Evolutionary conservation across 2,797 vertebrate species (phyloP).

Genomic region (Hippopotamyrus pictus): DNA sequence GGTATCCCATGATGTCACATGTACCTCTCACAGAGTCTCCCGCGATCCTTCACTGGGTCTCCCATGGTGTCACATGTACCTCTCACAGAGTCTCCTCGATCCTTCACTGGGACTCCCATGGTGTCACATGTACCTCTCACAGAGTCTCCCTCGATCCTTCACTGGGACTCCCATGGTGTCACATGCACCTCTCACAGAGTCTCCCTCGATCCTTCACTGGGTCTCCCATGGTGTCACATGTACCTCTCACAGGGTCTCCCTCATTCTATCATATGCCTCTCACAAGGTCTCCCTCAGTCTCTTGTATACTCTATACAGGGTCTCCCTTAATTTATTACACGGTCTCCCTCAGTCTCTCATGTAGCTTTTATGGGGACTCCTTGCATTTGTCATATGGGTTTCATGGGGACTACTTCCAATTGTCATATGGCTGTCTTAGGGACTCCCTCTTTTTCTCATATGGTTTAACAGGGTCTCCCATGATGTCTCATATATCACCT

Average conservation of each 20-base stretch:
- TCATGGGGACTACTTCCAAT: background rate
- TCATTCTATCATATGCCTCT: background rate
- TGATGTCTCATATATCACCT: background rate
- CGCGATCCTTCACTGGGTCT: no score
- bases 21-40: background rate
- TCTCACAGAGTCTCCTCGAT: background rate
- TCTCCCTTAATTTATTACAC: background rate
- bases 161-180: background rate
- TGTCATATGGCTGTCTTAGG: background rate
- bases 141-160: background rate
- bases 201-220: background rate
- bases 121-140: background rate
- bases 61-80: background rate
- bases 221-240: background rate
- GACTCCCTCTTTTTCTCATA: background rate
- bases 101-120: background rate
- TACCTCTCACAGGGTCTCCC: background rate
- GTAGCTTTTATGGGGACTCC: background rate
- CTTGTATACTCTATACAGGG: background rate
- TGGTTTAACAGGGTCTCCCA: background rate
- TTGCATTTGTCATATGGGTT: background rate
- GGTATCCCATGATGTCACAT: background rate
- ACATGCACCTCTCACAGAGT: background rate
- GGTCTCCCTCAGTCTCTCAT: background rate
- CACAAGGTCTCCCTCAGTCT: background rate